Evolutionary conservation across 2,888 invertebrate genomes (phyloP), one percentile per base, ranked within the genome.

Genomic region (Tortrix viridana): DNA sequence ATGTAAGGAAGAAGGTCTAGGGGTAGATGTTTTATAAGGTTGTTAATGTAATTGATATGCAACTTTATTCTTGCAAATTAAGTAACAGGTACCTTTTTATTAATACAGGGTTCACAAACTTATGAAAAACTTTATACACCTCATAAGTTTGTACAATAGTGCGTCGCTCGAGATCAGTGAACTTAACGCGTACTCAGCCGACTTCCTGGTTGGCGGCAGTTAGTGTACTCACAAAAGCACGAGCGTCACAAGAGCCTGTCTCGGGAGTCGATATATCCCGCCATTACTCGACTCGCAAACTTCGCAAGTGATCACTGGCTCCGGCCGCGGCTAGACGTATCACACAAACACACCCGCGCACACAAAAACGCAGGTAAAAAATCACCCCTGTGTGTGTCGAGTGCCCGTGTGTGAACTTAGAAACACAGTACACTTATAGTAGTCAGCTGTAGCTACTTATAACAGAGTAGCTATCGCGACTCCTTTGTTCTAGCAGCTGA

Each of bases 401-500:
- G 69, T 76, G 77, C 76, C 77, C 79, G 79, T 85, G 85, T 88
- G 84, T 84, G 87, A 82, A 75, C 78, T 68, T 63, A 67, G 68
- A 76, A 75, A 78, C 77, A 74, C 71, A 72, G 73, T 80, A 81
- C 81, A 82, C 84, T 85, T 82, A 80, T 74, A 82, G 79, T 68
- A 84, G 85, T 85, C 77, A 76, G 68, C 76, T 77, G 80, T 88
- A 89, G 89, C 87, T 89, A 89, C 88, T 89, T 80, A 84, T 90
- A 89, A 84, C 86, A 85, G 84, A 91, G 90, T 91, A 91, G 92
- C 90, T 89, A 90, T 88, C 89, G 85, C 86, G 83, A 84, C 81
- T 89, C 92, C 87, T 89, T 92, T 92, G 92, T 92, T 92, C 92
- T 92, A 92, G 89, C 91, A 92, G 92, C 92, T 92, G 92, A 92